Evolutionary conservation across 2,888 invertebrate genomes (phyloP).

Genomic region (Apamea crenata): DNA sequence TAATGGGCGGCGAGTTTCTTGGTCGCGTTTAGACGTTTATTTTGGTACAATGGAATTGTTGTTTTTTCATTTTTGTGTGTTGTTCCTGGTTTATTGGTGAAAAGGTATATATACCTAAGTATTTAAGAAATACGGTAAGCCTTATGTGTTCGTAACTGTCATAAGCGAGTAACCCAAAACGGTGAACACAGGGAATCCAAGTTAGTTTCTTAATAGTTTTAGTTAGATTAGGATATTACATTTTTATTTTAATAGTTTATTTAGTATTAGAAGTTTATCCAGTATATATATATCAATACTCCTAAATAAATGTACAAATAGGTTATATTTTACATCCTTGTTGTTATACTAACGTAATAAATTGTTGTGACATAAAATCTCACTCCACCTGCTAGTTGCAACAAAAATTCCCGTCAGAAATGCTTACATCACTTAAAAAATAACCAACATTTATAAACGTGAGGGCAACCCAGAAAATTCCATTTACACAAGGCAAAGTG

Average conservation of each 20-base stretch:
- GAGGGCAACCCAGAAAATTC: conserved; percentile 54
- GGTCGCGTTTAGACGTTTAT: conserved; percentile 8
- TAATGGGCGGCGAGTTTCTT: conserved; percentile 36
- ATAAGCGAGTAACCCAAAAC: not conserved
- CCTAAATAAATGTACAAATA: not conserved
- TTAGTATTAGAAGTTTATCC: not conserved
- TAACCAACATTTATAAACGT: conserved; percentile 54
- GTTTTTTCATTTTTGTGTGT: conserved; percentile 15
- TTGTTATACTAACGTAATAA: not conserved
- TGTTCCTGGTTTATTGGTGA: not conserved
- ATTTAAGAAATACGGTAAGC: not conserved
- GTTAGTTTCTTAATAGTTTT: not conserved
- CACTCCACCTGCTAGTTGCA: not conserved
- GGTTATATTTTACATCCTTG: not conserved
- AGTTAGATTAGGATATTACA: not conserved
- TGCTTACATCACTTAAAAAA: conserved; percentile 49
- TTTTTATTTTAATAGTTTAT: not conserved
- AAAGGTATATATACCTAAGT: not conserved
- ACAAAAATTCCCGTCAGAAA: conserved; percentile 31
- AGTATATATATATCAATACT: not conserved
- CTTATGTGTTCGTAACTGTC: not conserved
- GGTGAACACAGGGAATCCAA: not conserved
- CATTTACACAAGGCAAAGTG: conserved; percentile 57
- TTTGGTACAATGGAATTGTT: conserved; percentile 6
- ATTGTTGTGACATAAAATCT: conserved; percentile 2